These are phyloP conservation scores for Andrena cerasifolii DNA, from an alignment of 1,140 invertebrate species.

Conservation along the genomic window DNA sequence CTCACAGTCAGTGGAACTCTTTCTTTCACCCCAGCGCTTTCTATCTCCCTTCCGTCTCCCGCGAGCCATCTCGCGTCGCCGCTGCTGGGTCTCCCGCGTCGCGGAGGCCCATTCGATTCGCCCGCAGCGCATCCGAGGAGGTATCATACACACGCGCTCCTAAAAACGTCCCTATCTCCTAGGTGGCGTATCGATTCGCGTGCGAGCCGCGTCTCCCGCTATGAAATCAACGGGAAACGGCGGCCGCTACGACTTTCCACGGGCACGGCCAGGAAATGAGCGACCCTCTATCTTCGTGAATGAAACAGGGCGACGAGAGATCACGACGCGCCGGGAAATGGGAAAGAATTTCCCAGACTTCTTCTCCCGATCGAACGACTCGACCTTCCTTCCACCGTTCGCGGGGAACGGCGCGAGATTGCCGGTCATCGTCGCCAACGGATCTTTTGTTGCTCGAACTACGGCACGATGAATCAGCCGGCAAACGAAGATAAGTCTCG, in stretches of 20 bases:
- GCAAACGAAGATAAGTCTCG: background rate
- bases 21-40: too few relatives aligned
- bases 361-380: background rate
- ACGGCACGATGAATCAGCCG: conserved; percentile 2
- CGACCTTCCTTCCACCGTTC: too few relatives aligned
- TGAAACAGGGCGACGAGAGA: conserved; percentile 48
- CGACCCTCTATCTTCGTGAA: conserved; percentile 35
- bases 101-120: background rate
- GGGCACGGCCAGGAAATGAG: conserved; percentile 51
- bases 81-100: background rate
- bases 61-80: background rate
- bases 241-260: conserved; percentile 30
- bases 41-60: background rate
- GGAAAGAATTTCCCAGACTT: conserved; percentile 53
- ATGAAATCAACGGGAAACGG: conserved; percentile 18
- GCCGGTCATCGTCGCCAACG: too few relatives aligned
- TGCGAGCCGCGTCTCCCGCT: background rate
- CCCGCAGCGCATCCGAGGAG: background rate
- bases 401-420: background rate
- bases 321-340: conserved; percentile 56
- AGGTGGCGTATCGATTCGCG: conserved; percentile 19
- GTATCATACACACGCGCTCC: background rate
- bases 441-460: background rate
- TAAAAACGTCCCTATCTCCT: background rate
- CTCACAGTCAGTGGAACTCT: too few relatives aligned